Conservation (phyloP, 2,113 vertebrate genomes). For the Paralichthys olivaceus region DNA sequence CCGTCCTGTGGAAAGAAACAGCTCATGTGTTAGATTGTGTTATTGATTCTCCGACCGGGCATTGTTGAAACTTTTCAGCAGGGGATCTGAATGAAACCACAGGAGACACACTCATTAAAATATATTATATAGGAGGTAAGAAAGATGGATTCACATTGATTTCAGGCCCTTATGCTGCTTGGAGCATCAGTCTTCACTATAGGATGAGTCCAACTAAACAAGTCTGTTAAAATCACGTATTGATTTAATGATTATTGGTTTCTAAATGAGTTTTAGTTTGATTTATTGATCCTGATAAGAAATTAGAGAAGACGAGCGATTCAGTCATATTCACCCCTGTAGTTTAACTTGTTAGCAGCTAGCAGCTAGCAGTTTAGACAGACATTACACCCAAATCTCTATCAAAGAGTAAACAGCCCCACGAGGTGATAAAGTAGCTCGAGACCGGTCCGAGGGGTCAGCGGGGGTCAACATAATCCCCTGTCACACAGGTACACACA, state of each 20-base stretch:
- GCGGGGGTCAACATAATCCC: constrained; percentile 31
- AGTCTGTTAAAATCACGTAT: neutral
- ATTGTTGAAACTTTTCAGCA: constrained; percentile 33
- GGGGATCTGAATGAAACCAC: constrained; percentile 28
- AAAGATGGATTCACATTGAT: constrained; percentile 34
- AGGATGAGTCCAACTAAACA: no score
- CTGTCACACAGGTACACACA: constrained; percentile 14
- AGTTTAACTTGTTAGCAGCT: no score
- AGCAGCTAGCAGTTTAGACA: no score
- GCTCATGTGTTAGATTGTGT: constrained; percentile 44
- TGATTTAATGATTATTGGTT: constrained; percentile 3
- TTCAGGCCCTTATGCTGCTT: constrained; percentile 3
- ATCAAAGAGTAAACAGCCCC: no score
- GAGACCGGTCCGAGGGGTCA: constrained; percentile 46
- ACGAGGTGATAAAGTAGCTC: neutral
- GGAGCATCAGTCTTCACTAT: neutral
- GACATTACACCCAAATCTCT: no score
- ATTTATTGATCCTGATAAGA: neutral
- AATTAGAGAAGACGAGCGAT: neutral
- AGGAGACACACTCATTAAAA: constrained; percentile 38
- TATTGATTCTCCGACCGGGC: constrained; percentile 39
- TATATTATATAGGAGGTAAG: neutral
- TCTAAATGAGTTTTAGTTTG: neutral
- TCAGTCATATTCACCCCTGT: neutral
- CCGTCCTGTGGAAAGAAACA: neutral